These are phyloP conservation scores for Nannospalax galili DNA, from an alignment of 2,113 vertebrate genomes.

Conservation along the genomic window DNA sequence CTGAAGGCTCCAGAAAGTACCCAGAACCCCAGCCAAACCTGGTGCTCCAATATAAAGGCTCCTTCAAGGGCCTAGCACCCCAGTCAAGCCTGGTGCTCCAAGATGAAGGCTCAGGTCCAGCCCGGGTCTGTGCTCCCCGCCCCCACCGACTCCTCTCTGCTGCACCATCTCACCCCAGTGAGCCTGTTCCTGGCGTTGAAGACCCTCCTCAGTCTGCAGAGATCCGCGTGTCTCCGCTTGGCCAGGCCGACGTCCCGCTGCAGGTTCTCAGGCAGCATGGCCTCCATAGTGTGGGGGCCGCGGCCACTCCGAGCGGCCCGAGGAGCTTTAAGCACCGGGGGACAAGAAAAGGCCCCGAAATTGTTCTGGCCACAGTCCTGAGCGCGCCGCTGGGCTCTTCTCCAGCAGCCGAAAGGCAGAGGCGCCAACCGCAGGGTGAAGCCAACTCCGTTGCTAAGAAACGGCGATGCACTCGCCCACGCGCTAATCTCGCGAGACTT, in stretches of 20 bases:
- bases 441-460: constrained; percentile 64
- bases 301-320: neutral
- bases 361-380: too few species aligned
- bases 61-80: too few species aligned
- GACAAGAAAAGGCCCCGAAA: neutral
- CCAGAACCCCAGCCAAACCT: too few species aligned
- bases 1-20: too few species aligned
- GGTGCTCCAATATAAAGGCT: too few species aligned
- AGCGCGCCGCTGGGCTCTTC: too few species aligned
- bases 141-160: rapidly evolving
- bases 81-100: too few species aligned
- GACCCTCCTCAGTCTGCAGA: constrained; percentile 86
- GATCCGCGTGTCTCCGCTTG: constrained; percentile 84
- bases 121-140: too few species aligned
- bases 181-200: constrained; percentile 87
- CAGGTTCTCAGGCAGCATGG: constrained; percentile 81
- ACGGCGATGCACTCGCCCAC: neutral
- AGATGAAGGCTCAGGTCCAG: too few species aligned
- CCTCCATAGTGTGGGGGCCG: constrained; percentile 70
- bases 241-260: constrained; percentile 76
- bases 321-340: neutral
- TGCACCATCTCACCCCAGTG: constrained; percentile 84
- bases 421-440: neutral
- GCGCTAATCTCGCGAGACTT: constrained; percentile 51
- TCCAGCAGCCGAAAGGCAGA: too few species aligned